These are phyloP conservation scores for Podocnemis expansa DNA, from an alignment of 2,113 vertebrate species.

Conservation along the genomic window DNA sequence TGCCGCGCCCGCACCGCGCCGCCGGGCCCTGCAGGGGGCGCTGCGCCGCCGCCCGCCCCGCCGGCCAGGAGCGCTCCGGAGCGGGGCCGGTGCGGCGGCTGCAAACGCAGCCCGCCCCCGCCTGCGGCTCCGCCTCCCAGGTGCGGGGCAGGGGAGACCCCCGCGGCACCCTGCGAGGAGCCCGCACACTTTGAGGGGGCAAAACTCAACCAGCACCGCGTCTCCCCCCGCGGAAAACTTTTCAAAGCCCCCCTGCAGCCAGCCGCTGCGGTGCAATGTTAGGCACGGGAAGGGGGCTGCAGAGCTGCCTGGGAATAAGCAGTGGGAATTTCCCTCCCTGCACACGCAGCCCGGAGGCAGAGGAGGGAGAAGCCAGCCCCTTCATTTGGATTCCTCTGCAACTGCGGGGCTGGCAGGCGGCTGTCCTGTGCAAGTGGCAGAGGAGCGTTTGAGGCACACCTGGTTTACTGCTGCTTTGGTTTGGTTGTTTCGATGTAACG, in stretches of 20 bases:
- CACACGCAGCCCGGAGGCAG: too few species aligned
- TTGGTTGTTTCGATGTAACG: neutral
- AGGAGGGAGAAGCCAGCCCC: too few species aligned
- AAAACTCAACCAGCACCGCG: too few species aligned
- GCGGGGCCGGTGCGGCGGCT: too few species aligned
- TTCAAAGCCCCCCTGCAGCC: neutral
- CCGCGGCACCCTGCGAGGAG: too few species aligned
- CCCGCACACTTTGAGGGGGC: too few species aligned
- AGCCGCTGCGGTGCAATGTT: neutral
- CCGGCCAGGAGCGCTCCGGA: too few species aligned
- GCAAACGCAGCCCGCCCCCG: too few species aligned
- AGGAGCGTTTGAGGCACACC: neutral
- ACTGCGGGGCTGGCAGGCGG: slow-evolving; percentile 46
- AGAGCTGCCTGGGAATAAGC: neutral
- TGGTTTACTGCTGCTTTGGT: neutral
- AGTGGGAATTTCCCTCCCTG: neutral
- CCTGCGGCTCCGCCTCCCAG: too few species aligned
- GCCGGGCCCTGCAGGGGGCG: neutral
- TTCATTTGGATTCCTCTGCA: slow-evolving; percentile 28
- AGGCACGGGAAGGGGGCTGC: too few species aligned
- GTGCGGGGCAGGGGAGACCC: too few species aligned
- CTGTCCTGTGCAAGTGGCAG: neutral
- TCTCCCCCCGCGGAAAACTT: neutral
- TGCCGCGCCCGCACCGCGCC: neutral
- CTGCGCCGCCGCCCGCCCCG: neutral